Percentiles rank a stretch among this genome's conserved stretches.
These are phyloP conservation scores for Napeogenes sylphis DNA, from an alignment of 2,888 invertebrate genomes.

Conservation along the genomic window DNA sequence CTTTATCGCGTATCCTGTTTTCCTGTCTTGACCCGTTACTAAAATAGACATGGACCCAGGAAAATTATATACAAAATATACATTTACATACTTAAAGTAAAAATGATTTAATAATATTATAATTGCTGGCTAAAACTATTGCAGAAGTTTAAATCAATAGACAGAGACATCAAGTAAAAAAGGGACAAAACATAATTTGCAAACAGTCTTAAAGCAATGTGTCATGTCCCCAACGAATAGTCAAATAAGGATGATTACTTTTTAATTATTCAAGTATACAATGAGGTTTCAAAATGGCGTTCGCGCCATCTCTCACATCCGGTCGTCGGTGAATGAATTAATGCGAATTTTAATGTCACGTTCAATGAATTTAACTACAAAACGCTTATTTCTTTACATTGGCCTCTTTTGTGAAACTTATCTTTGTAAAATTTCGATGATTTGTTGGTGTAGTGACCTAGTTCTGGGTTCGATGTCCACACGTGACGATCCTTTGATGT, in stretches of 20 bases:
- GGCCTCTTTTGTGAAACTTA: no score
- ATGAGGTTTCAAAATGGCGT: conserved; percentile 40
- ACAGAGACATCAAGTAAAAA: background rate
- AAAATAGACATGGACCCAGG: conserved; percentile 4
- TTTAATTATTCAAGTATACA: conserved; percentile 42
- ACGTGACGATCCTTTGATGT: no score
- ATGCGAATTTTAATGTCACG: conserved; percentile 36
- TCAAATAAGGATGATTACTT: conserved; percentile 50
- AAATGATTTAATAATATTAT: no score
- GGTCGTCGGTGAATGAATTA: conserved; percentile 38
- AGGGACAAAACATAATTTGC: conserved; percentile 32
- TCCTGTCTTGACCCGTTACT: conserved; percentile 9
- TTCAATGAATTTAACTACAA: conserved; percentile 27
- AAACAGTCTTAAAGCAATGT: conserved; percentile 40
- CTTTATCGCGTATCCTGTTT: conserved; percentile 9
- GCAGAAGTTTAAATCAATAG: no score
- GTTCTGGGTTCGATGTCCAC: no score
- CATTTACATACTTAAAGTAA: no score
- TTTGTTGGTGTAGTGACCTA: no score
- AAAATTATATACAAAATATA: background rate
- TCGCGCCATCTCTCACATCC: conserved; percentile 37
- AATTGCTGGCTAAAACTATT: no score
- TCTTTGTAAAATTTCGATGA: no score
- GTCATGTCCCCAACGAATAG: conserved; percentile 45
- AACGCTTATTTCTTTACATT: background rate